Percentiles rank a stretch among this genome's conserved stretches.
phyloP scores from a whole-genome alignment of 2,888 invertebrate species.

The Apotomis betuletana region DNA sequence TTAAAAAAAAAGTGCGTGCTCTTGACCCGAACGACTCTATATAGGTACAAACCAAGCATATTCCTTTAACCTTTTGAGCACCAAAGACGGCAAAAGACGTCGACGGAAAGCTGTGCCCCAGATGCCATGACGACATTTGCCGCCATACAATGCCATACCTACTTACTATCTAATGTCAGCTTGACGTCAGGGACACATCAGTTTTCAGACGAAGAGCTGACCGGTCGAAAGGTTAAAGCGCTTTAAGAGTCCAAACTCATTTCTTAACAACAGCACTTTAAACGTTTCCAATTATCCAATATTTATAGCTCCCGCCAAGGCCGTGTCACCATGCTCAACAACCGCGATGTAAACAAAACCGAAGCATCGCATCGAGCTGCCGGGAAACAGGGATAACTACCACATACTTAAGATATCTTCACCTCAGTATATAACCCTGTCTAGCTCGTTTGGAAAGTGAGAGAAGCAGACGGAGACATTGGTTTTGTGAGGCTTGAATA shows the following conservation, averaged over 20 bases:
- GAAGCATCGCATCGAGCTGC: constrained; percentile 6
- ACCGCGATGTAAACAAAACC: constrained; percentile 38
- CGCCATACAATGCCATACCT: too few species aligned
- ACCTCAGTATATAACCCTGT: not conserved
- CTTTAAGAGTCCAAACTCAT: not conserved
- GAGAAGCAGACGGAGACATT: not conserved
- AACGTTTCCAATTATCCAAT: constrained; percentile 27
- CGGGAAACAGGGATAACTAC: not conserved
- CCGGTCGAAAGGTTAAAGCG: too few species aligned
- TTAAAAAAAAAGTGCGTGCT: too few species aligned
- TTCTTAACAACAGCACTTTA: constrained; percentile 21
- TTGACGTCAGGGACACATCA: too few species aligned
- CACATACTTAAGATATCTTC: constrained; percentile 2
- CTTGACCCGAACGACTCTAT: too few species aligned
- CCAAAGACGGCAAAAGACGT: too few species aligned
- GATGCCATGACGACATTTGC: too few species aligned
- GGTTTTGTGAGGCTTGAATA: not conserved
- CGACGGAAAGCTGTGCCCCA: too few species aligned
- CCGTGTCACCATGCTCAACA: constrained; percentile 28
- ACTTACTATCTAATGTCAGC: too few species aligned
- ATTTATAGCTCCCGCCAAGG: constrained; percentile 38
- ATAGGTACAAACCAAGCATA: too few species aligned
- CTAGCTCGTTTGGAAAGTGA: constrained; percentile 1
- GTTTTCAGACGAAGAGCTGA: too few species aligned
- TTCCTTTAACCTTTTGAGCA: too few species aligned